Evolutionary conservation across 2,888 invertebrate species (phyloP).

Genomic region (Oxytorus armatus): DNA sequence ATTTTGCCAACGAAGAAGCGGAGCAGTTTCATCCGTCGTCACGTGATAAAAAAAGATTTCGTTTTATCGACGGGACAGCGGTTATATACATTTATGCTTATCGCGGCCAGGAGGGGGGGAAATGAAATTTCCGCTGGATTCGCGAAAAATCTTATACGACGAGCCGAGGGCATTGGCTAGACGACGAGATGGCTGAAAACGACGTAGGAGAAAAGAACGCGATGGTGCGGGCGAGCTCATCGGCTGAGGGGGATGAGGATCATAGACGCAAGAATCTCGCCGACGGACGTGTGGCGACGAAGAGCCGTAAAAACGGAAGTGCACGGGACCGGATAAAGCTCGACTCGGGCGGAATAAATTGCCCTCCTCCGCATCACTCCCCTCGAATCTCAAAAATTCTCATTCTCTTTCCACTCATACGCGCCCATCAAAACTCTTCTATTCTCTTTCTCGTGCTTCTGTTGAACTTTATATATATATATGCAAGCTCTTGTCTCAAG

Average conservation of each 20-base stretch:
- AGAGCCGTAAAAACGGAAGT: conserved; percentile 68
- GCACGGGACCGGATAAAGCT: conserved; percentile 64
- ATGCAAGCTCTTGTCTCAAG: conserved; percentile 26
- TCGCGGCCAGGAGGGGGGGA: conserved; percentile 11
- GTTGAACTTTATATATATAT: conserved; percentile 17
- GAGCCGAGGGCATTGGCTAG: conserved; percentile 17
- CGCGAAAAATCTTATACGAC: conserved; percentile 55
- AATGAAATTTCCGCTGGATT: conserved; percentile 62
- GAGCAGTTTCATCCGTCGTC: not conserved
- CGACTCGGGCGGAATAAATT: conserved; percentile 65
- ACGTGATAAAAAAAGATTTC: conserved; percentile 40
- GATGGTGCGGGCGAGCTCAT: not conserved
- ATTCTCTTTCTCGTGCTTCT: conserved; percentile 29
- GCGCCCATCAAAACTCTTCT: conserved; percentile 57
- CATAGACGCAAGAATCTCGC: conserved; percentile 57
- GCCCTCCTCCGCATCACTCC: conserved; percentile 36
- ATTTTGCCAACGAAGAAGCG: not conserved
- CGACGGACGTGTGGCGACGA: conserved; percentile 68
- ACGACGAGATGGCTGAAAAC: conserved; percentile 34
- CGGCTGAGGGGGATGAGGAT: conserved; percentile 20
- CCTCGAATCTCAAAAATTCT: conserved; percentile 56
- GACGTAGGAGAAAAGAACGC: conserved; percentile 43
- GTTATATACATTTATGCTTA: not conserved
- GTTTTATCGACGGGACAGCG: conserved; percentile 35
- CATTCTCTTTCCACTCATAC: conserved; percentile 19